phyloP scores from a whole-genome alignment of 2,888 invertebrate genomes.

The Amiota mariae region DNA sequence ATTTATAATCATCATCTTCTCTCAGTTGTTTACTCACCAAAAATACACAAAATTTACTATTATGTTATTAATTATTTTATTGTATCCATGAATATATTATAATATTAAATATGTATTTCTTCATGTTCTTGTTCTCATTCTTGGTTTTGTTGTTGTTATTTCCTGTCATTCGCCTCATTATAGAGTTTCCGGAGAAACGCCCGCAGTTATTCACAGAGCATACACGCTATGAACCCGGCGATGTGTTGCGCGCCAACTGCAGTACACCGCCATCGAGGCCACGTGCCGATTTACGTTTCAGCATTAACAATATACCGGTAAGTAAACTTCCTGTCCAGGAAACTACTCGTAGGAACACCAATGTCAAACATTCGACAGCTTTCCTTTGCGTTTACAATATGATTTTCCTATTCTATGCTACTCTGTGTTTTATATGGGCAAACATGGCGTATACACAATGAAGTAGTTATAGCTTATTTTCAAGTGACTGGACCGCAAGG shows the following conservation, averaged over 20 bases:
- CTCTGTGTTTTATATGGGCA: neutral
- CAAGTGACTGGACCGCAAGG: neutral
- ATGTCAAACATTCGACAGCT: constrained; percentile 3
- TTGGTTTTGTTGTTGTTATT: too few species aligned
- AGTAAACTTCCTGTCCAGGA: constrained; percentile 71
- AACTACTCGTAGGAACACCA: neutral
- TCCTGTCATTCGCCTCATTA: neutral
- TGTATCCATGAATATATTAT: too few species aligned
- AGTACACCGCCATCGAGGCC: constrained; percentile 84
- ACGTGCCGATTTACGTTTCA: constrained; percentile 82
- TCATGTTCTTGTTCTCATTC: too few species aligned
- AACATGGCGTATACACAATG: constrained; percentile 3
- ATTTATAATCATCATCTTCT: too few species aligned
- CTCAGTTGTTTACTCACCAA: too few species aligned
- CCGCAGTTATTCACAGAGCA: constrained; percentile 83
- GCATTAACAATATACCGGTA: constrained; percentile 85
- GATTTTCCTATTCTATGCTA: neutral
- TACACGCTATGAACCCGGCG: constrained; percentile 84
- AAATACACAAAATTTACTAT: too few species aligned
- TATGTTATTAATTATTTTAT: neutral
- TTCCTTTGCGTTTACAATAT: neutral
- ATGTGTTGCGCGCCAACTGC: constrained; percentile 84
- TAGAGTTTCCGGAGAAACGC: constrained; percentile 81
- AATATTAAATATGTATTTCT: too few species aligned
- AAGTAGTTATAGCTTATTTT: neutral